A percentile compares a stretch with the other conserved stretches of the same genome.
phyloP scores from a whole-genome alignment of 2,888 invertebrate species.

The Polietes domitor region DNA sequence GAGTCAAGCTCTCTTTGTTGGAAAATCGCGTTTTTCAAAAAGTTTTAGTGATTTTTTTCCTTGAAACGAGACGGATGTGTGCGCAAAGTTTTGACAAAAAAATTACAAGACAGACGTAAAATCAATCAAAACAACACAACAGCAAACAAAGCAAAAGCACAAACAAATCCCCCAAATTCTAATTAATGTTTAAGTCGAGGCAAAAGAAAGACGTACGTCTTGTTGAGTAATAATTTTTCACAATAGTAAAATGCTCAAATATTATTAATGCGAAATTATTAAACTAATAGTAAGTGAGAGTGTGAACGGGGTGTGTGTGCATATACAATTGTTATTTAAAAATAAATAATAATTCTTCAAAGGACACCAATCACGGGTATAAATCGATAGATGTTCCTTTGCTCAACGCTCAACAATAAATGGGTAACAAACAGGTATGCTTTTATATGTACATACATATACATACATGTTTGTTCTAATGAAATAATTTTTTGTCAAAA shows the following conservation, averaged over 20 bases:
- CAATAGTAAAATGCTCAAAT: not conserved
- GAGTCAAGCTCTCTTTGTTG: too few species aligned
- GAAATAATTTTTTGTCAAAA: not conserved
- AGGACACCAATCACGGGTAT: not conserved
- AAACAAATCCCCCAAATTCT: too few species aligned
- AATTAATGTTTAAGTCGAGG: not conserved
- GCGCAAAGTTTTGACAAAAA: too few species aligned
- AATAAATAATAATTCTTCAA: not conserved
- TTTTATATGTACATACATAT: conserved; percentile 70
- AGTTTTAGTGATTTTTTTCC: too few species aligned
- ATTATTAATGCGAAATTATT: not conserved
- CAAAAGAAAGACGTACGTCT: too few species aligned
- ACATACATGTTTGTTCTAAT: conserved; percentile 61
- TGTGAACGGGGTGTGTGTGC: not conserved
- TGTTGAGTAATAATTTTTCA: not conserved
- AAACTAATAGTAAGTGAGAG: not conserved
- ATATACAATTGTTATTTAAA: not conserved
- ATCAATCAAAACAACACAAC: too few species aligned
- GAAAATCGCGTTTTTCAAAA: too few species aligned
- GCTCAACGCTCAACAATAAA: conserved; percentile 2
- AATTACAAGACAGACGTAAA: too few species aligned
- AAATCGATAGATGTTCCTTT: conserved; percentile 32
- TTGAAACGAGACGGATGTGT: too few species aligned
- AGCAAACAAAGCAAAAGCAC: too few species aligned
- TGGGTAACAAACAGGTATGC: conserved; percentile 51